Evolutionary conservation across 2,888 invertebrate species (phyloP).

Genomic region (Tubulanus polymorphus): DNA sequence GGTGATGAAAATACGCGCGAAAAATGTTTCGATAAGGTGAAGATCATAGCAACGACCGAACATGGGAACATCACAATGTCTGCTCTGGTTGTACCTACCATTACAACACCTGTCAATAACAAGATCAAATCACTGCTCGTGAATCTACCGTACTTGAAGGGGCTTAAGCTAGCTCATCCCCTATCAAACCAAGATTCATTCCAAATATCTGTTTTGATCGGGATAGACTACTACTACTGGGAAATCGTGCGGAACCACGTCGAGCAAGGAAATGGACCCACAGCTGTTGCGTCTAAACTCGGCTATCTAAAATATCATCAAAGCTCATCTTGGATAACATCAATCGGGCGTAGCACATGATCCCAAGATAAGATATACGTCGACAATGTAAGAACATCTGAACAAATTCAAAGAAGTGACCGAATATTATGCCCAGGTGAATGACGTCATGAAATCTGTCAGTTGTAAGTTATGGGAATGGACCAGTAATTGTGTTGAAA

Average conservation of each 20-base stretch:
- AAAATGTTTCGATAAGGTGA: conserved; percentile 3
- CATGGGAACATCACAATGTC: conserved; percentile 11
- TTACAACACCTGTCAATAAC: conserved; percentile 13
- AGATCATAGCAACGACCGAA: conserved; percentile 9
- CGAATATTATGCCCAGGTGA: conserved; percentile 6
- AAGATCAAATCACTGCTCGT: background rate
- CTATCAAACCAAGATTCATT: conserved; percentile 6
- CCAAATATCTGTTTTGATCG: conserved; percentile 16
- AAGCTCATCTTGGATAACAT: conserved; percentile 5
- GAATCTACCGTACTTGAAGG: conserved; percentile 8
- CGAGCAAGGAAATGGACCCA: conserved; percentile 18
- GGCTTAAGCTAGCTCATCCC: conserved; percentile 17
- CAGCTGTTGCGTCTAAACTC: conserved; percentile 16
- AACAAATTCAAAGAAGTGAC: background rate
- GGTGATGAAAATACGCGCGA: too few species aligned
- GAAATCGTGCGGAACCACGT: conserved; percentile 15
- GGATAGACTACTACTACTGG: conserved; percentile 21
- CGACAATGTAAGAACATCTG: conserved; percentile 11
- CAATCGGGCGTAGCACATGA: background rate
- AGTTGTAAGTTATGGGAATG: conserved; percentile 15
- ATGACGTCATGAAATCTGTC: conserved; percentile 7
- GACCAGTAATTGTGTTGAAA: conserved; percentile 5
- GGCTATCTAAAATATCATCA: conserved; percentile 9
- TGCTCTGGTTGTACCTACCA: conserved; percentile 18
- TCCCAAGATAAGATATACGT: background rate